Conservation (phyloP, 2,797 vertebrate genomes). For the Spinibarbus caldwelli region DNA sequence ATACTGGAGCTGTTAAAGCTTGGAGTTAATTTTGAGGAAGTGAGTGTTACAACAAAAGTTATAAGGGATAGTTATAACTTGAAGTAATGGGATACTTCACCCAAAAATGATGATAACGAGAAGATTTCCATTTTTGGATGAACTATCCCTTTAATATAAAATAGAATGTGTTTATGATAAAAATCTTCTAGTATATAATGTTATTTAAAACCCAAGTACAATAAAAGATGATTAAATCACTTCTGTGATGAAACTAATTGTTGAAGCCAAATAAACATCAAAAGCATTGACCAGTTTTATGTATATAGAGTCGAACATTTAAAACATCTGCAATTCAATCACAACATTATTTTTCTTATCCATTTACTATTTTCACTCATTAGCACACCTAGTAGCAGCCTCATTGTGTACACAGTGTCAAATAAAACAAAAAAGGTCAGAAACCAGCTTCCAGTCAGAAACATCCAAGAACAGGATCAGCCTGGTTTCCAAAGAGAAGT, state of each 20-base stretch:
- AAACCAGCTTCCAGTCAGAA: constrained; percentile 50
- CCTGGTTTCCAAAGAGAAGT: constrained; percentile 31
- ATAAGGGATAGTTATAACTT: background rate
- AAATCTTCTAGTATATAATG: background rate
- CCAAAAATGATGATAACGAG: background rate
- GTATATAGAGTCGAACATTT: background rate
- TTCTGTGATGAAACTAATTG: background rate
- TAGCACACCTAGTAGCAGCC: background rate
- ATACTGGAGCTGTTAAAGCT: constrained; percentile 5
- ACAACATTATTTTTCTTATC: background rate
- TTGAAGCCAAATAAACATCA: background rate
- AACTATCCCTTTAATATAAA: background rate
- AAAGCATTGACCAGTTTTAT: background rate
- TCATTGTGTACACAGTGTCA: background rate
- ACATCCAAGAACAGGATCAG: constrained; percentile 22
- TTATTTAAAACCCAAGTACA: background rate
- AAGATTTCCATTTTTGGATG: background rate
- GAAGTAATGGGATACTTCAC: background rate
- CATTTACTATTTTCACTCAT: background rate
- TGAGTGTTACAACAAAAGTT: background rate
- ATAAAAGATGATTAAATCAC: background rate
- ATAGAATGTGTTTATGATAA: background rate
- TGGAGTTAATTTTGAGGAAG: background rate
- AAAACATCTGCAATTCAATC: background rate
- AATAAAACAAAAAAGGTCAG: constrained; percentile 60